Conservation (phyloP, 2,888 invertebrate species). For the Mesoligia furuncula region DNA sequence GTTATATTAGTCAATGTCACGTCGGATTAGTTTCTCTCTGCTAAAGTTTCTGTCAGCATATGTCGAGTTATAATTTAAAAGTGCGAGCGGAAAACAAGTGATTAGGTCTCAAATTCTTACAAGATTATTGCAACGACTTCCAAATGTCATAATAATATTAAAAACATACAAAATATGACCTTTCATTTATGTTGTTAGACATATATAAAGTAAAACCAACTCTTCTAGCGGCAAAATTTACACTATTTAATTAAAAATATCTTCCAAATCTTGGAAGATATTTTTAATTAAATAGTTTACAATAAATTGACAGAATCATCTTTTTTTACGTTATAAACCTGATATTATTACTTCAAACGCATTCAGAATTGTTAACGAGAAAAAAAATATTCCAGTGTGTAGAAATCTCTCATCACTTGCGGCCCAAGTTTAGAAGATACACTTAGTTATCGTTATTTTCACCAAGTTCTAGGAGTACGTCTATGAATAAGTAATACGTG, state of each 20-base stretch:
- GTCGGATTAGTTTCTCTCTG: slow-evolving; percentile 69
- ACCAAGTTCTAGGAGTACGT: slow-evolving; percentile 50
- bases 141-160: no score
- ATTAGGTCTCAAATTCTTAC: no score
- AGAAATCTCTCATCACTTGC: slow-evolving; percentile 35
- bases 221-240: not conserved
- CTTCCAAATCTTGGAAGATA: no score
- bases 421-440: slow-evolving; percentile 29
- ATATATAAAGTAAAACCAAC: not conserved
- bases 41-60: slow-evolving; percentile 64
- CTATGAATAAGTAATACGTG: slow-evolving; percentile 59
- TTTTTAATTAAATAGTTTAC: no score
- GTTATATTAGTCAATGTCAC: slow-evolving; percentile 74
- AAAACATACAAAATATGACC: not conserved
- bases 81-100: slow-evolving; percentile 5
- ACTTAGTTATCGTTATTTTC: slow-evolving; percentile 59
- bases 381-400: no score
- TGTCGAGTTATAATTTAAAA: slow-evolving; percentile 35
- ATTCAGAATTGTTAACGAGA: not conserved
- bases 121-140: no score
- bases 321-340: not conserved
- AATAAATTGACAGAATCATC: not conserved
- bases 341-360: not conserved
- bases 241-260: not conserved
- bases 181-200: not conserved